Conservation (phyloP, 37 sponge, comb jelly and placozoan species). For the Mnemiopsis leidyi region DNA sequence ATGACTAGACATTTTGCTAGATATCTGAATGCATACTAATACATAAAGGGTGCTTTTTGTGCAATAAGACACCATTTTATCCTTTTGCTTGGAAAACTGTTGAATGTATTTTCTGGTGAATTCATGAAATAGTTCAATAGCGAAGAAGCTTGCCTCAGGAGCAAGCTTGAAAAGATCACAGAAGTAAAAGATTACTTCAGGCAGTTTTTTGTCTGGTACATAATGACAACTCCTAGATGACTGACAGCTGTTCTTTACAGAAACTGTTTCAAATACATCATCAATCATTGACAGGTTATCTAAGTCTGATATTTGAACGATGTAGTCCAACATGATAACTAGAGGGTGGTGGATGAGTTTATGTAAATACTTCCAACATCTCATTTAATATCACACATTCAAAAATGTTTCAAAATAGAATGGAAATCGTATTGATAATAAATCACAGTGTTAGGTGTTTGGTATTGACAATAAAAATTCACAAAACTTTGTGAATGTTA, state of each 20-base stretch:
- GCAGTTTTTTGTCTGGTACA: conserved; percentile 3
- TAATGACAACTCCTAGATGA: neutral
- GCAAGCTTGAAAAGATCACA: conserved; percentile 15
- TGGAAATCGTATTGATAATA: too few relatives aligned
- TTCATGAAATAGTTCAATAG: conserved; percentile 36
- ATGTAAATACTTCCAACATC: too few relatives aligned
- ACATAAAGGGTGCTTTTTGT: conserved; percentile 38
- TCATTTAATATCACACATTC: too few relatives aligned
- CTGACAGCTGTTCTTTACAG: neutral
- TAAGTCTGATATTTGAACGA: conserved; percentile 31
- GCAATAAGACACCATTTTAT: conserved; percentile 44
- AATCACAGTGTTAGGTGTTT: too few relatives aligned
- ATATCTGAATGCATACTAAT: conserved; percentile 12
- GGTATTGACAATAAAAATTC: too few relatives aligned
- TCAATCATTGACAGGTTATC: neutral
- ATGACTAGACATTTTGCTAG: conserved; percentile 66
- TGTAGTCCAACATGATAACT: conserved; percentile 21
- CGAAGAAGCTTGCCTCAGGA: conserved; percentile 18
- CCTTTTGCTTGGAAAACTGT: neutral
- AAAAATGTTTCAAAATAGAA: too few relatives aligned
- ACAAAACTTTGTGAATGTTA: too few relatives aligned
- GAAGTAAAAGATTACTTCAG: conserved; percentile 1
- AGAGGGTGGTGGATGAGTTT: too few relatives aligned
- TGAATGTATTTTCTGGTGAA: conserved; percentile 5
- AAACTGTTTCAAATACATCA: conserved; percentile 27